Evolutionary conservation across 2,797 vertebrate species (phyloP), one percentile per base, ranked within the genome.

Genomic region (Paedocypris micromegethes): DNA sequence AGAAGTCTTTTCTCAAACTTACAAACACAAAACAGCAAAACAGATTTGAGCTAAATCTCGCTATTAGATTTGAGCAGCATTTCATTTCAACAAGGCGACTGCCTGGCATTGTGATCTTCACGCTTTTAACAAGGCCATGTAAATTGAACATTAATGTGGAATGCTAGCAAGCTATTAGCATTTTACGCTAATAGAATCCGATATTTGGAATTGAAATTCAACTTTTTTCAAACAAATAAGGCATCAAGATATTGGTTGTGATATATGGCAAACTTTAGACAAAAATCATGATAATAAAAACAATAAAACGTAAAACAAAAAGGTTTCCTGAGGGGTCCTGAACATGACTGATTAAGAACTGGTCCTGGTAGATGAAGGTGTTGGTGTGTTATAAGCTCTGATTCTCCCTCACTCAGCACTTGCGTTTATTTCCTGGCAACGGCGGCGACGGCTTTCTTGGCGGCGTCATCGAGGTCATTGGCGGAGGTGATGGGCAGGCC

Each of bases 401-500:
- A 38, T 8, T 43, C 46, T 52, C 39, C 48, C 62, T 56, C 56
- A 39, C 39, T 55, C 4, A 4, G 56, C 42, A 9, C 61, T 61
- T 5, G 40, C 23, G 8, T 75, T 79, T 86, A 97, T 76, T 96
- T 94, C 81, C 73, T 91, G 72, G 83, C 23, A 64, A 98, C 92
- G 3, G 92, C 89, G 5, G 93, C 92, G 73, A 98, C 94, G 0
- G 92, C 95, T 78, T 98, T 99, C 86, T 76, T 92, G 42, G 97
- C 97, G 0, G 96, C 97, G n/a, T 98, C 96, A 9, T 99, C 96
- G 72, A 99, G 87, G 86, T 98, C 84, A 0, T 60, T 85, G 3
- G 97, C 97, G 0, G 95, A 77, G 0, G 84, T 93, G 84, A 98
- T 99, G 72, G 93, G 94, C 58, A 99, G 90, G 0, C 97, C 93